Base-by-base conservation (phyloP, 2,797 vertebrate species). In the Macrochelys suwanniensis region DNA sequence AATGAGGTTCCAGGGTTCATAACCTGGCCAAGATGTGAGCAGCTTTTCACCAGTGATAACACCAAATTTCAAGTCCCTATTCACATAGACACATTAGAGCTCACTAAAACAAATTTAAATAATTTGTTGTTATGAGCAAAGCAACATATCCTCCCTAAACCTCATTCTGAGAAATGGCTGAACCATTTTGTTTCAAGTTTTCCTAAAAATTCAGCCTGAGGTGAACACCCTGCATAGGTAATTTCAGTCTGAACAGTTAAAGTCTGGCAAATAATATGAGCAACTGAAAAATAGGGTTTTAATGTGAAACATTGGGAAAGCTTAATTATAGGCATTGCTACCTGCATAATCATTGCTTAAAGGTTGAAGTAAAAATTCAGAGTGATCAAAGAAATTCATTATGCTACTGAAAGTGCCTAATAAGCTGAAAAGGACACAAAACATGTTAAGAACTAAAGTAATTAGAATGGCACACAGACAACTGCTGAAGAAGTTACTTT, bases 131-230 rank as follows among this genome's bases (percentile, higher is more conserved):
- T n/a, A 71, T 71, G 10, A 21, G 21, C 37, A 71, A 71, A 71
- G 19, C 68, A 23, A 23, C 17, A 42, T 71, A 11, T 71, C 21
- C 37, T 42, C 19, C 68, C 68, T 37, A 42, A 71, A 71, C 68
- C 5, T 77, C 45, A 49, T 77, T 49, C 13, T 77, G 74, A 57
- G 12, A 1, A 1, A 56, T 37, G 21, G 1, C 3, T 2, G 2
- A 88, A 15, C 1, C 1, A 7, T 31, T 84, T 61, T 71, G 10
- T 86, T 7, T 68, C 53, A 23, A 13, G 42, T 51, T 76, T 80
- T 80, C 33, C 0, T 26, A 80, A 5, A 84, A 16, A 2, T 84
- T 88, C 8, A 88, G 17, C 3, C 49, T 7, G 3, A 76, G 65
- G 53, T 2, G 28, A 31, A 49, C 45, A 31, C 15, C 12, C 26